Conservation (phyloP, 2,797 vertebrate species). For the Clarias platycephalus region DNA sequence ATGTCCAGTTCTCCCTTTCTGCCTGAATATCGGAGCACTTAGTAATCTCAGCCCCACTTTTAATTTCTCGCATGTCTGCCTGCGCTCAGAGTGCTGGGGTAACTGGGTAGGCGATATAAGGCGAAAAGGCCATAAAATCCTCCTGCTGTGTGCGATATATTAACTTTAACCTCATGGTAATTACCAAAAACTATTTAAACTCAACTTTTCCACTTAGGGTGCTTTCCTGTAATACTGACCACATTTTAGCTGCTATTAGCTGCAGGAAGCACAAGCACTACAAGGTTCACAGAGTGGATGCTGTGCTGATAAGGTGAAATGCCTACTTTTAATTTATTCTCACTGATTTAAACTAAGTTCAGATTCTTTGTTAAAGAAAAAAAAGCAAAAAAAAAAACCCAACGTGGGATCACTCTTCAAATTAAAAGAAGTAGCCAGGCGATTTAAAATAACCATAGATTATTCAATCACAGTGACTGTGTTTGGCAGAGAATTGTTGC, state of each 20-base stretch:
- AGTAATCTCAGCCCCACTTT: conserved; percentile 65
- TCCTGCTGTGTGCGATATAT: conserved; percentile 72
- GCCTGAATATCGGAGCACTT: conserved; percentile 60
- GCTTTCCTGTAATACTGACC: conserved; percentile 54
- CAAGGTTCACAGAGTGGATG: conserved; percentile 36
- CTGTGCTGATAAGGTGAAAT: conserved; percentile 40
- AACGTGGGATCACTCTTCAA: not conserved
- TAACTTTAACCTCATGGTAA: conserved; percentile 71
- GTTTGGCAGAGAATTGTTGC: conserved; percentile 1
- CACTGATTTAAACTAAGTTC: conserved; percentile 11
- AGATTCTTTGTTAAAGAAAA: not conserved
- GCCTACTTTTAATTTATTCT: conserved; percentile 37
- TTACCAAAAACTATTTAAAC: conserved; percentile 69
- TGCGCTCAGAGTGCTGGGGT: conserved; percentile 71
- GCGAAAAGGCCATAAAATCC: conserved; percentile 69
- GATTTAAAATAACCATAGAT: not conserved
- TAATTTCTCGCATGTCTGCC: conserved; percentile 77
- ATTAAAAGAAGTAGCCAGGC: not conserved
- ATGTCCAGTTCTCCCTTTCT: conserved; percentile 53
- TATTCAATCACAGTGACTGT: not conserved
- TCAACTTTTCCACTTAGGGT: conserved; percentile 67
- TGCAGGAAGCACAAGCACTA: conserved; percentile 46
- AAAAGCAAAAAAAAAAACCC: not conserved
- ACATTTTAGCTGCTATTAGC: conserved; percentile 54
- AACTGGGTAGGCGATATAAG: conserved; percentile 68